Evolutionary conservation across 2,113 vertebrate genomes (phyloP).

Genomic region (Macquaria ambigua): DNA sequence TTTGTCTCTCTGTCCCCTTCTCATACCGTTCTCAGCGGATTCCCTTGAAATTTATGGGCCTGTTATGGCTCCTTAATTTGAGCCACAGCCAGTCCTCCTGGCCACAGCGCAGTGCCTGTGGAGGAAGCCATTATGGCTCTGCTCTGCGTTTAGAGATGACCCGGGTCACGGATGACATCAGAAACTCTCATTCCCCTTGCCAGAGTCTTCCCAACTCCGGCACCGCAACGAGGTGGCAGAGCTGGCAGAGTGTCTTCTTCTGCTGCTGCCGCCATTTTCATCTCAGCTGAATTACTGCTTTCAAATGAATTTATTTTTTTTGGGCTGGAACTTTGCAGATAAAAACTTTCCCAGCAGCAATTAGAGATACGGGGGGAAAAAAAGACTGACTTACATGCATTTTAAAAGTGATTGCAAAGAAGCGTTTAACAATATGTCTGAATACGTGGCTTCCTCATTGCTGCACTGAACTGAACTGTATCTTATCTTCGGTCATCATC

Average conservation of each 20-base stretch:
- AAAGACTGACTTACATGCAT: not conserved
- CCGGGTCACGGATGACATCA: constrained; percentile 72
- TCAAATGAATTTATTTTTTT: not conserved
- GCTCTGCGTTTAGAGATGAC: constrained; percentile 50
- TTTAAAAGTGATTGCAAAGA: constrained; percentile 1
- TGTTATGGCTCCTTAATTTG: constrained; percentile 65
- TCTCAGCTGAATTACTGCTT: constrained; percentile 31
- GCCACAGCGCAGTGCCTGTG: constrained; percentile 45
- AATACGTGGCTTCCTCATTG: not conserved
- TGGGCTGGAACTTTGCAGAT: constrained; percentile 7
- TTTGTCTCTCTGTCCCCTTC: constrained; percentile 19
- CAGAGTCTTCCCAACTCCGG: constrained; percentile 47
- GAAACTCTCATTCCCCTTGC: constrained; percentile 40
- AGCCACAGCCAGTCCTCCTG: constrained; percentile 53
- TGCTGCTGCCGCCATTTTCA: constrained; percentile 28
- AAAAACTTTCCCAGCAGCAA: constrained; percentile 29
- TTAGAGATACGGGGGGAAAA: not conserved
- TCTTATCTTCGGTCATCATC: constrained; percentile 18
- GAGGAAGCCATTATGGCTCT: constrained; percentile 55
- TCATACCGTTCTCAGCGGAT: constrained; percentile 46
- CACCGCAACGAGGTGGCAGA: constrained; percentile 41
- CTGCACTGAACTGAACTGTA: not conserved
- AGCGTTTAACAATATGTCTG: not conserved
- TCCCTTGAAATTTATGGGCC: constrained; percentile 55
- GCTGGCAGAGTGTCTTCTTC: constrained; percentile 37